Conservation (phyloP, 2,113 vertebrate species). For the Anarrhichthys ocellatus region DNA sequence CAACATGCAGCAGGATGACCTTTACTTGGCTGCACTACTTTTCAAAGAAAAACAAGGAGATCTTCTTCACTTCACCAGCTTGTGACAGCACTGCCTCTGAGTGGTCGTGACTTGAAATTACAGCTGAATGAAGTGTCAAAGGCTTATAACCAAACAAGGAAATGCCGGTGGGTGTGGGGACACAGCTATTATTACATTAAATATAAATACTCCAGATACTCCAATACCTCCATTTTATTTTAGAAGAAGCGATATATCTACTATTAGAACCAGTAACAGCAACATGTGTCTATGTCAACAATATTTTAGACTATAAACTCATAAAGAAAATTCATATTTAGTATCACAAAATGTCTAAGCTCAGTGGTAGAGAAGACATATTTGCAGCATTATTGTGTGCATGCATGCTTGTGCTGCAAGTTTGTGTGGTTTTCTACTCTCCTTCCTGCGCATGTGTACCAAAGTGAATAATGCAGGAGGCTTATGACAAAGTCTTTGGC, state of each 20-base stretch:
- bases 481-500: slow-evolving; percentile 53
- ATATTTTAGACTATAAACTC: neutral
- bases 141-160: neutral
- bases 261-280: neutral
- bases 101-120: slow-evolving; percentile 44
- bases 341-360: neutral
- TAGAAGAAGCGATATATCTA: too few species aligned
- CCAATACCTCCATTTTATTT: neutral
- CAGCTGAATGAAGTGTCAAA: slow-evolving; percentile 9
- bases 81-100: slow-evolving; percentile 39
- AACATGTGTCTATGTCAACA: neutral
- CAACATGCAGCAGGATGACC: neutral
- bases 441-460: slow-evolving; percentile 24
- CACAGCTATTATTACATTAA: neutral
- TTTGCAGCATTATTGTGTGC: neutral
- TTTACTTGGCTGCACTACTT: neutral
- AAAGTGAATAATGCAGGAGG: slow-evolving; percentile 68
- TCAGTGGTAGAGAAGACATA: neutral
- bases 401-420: neutral
- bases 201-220: neutral
- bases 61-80: neutral
- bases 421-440: slow-evolving; percentile 5
- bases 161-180: neutral
- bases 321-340: neutral
- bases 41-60: neutral